Base-by-base conservation (phyloP, 2,797 vertebrate species). In the Labroides dimidiatus region DNA sequence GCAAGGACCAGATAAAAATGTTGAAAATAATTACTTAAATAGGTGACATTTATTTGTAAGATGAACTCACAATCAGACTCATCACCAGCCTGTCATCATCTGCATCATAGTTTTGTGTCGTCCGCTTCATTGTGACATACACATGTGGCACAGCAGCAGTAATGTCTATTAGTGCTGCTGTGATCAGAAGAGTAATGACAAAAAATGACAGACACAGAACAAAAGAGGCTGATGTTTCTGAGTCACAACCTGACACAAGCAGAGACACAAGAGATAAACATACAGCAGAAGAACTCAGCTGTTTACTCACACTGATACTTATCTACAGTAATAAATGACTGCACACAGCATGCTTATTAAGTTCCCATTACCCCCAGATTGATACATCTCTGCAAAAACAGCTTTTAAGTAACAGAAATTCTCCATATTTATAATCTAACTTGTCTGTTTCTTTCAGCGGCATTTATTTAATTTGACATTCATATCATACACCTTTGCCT, bases 201-300 rank as follows among this genome's bases (percentile, higher is more conserved):
- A 13, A 12, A 14, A 39, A 14, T 12, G 37, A 39, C 37, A 39
- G 37, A 10, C 36, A 14, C n/a, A 37, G 54, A 24, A 69, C 53
- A 74, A 65, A 71, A 71, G 66, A 63, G n/a, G 45, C 68, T 39
- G 54, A 67, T 63, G 71, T 60, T 67, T 54, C 70, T 82, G 64
- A 78, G 60, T 64, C 69, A 77, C 41, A 62, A 55, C 51, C 71
- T 49, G 53, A 78, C 75, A 82, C 78, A 71, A 78, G 72, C 64
- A 61, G 71, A 70, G 58, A 66, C 67, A 69, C 21, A 41, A 80
- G 52, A 75, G 64, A 17, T 48, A 16, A 63, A 52, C 56, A 72
- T 30, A 55, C 48, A 57, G 59, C 60, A 41, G 58, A 63, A 50
- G 43, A 70, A 43, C 45, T 68, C 23, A 63, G 70, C 82, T 23